Evolutionary conservation across 2,797 vertebrate genomes (phyloP).

Genomic region (Acipenser oxyrinchus): DNA sequence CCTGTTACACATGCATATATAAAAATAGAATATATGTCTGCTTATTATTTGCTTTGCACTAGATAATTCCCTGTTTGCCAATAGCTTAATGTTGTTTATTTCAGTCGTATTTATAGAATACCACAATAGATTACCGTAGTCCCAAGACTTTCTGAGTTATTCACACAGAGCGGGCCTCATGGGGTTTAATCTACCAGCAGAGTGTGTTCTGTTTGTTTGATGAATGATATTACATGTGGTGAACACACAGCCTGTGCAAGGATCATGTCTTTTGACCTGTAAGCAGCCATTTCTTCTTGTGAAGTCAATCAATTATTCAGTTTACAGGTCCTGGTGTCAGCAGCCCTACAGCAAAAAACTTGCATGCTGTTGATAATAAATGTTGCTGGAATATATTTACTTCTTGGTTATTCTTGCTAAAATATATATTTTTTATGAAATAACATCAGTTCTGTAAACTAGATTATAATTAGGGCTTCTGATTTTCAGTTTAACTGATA

Average conservation of each 20-base stretch:
- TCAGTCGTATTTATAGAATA: no score
- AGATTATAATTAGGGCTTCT: no score
- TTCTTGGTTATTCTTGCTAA: no score
- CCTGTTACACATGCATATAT: no score
- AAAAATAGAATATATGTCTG: no score
- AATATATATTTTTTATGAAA: no score
- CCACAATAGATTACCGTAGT: no score
- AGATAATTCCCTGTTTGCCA: no score
- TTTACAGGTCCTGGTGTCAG: conserved; percentile 38
- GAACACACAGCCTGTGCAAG: conserved; percentile 25
- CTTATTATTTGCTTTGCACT: no score
- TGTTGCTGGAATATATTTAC: background rate
- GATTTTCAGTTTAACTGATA: no score
- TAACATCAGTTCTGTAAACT: no score
- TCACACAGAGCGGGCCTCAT: conserved; percentile 24
- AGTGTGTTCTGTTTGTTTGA: conserved; percentile 24
- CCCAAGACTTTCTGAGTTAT: conserved; percentile 20
- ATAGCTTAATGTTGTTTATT: no score
- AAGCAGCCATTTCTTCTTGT: conserved; percentile 37
- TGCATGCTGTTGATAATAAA: background rate
- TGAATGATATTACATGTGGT: conserved; percentile 26
- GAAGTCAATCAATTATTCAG: conserved; percentile 43
- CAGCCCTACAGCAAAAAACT: conserved; percentile 7
- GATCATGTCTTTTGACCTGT: conserved; percentile 41
- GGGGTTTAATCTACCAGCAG: conserved; percentile 27